A percentile compares a stretch with the other conserved stretches of the same genome.
phyloP scores from a whole-genome alignment of 2,797 vertebrate genomes.

The Cossypha dichroa region DNA sequence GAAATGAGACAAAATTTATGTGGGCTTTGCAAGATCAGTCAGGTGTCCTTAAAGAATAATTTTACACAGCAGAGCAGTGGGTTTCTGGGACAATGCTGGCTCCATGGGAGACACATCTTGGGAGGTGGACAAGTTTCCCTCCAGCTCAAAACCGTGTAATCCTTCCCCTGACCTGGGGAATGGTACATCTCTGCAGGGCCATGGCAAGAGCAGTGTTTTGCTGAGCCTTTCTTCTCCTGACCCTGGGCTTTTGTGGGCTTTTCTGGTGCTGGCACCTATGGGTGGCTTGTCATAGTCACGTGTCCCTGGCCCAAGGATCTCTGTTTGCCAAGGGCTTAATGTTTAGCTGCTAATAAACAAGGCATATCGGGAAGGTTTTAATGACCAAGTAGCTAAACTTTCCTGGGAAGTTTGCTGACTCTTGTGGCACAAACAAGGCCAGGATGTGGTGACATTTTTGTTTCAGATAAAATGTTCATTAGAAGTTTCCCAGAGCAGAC shows the following conservation, averaged over 20 bases:
- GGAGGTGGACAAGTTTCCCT: neutral
- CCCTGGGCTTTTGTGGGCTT: neutral
- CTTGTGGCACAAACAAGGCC: neutral
- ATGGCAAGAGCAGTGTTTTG: accelerated
- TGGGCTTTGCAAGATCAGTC: neutral
- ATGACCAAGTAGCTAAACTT: neutral
- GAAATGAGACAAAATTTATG: neutral
- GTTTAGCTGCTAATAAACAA: slow-evolving; percentile 52
- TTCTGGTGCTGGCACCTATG: accelerated
- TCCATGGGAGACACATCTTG: accelerated
- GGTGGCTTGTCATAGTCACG: neutral
- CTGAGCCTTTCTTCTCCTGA: neutral
- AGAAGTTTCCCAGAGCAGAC: neutral
- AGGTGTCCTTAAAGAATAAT: neutral
- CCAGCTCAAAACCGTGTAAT: neutral
- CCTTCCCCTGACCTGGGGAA: neutral
- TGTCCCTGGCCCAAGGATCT: neutral
- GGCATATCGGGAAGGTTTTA: neutral
- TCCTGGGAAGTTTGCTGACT: neutral
- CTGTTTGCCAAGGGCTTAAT: slow-evolving; percentile 61
- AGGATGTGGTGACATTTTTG: neutral
- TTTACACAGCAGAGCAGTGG: neutral
- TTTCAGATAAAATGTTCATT: neutral
- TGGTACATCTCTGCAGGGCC: neutral
- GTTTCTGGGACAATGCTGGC: neutral